These are phyloP conservation scores for Trichomycterus rosablanca DNA, from an alignment of 2,113 vertebrate species.

Conservation along the genomic window DNA sequence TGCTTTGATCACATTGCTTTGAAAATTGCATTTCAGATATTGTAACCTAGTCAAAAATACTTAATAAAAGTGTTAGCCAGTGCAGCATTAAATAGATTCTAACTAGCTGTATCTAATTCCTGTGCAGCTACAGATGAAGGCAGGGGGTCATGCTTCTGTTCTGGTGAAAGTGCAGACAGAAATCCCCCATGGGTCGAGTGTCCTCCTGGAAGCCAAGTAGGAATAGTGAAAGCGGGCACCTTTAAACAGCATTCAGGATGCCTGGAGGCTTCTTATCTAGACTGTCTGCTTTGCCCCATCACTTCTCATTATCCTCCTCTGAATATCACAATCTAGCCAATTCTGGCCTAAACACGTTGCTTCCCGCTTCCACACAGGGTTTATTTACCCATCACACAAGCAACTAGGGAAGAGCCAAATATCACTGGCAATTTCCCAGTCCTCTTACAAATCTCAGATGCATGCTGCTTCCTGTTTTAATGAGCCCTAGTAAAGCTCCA, in stretches of 20 bases:
- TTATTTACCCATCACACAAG: conserved; percentile 27
- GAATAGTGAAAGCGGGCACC: conserved; percentile 52
- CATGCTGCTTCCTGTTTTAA: background rate
- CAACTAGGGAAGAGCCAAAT: background rate
- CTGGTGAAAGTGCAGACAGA: conserved; percentile 52
- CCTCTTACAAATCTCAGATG: background rate
- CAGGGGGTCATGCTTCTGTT: conserved; percentile 51
- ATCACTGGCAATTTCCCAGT: background rate
- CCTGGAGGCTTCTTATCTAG: conserved; percentile 61
- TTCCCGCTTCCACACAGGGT: conserved; percentile 47
- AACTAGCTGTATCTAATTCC: no score
- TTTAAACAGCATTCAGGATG: conserved; percentile 57
- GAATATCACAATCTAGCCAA: conserved; percentile 62
- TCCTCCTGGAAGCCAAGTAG: conserved; percentile 33
- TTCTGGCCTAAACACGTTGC: conserved; percentile 47
- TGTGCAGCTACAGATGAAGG: conserved; percentile 58
- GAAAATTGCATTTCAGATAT: no score
- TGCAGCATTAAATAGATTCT: no score
- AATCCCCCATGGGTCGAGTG: conserved; percentile 50
- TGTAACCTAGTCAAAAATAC: no score
- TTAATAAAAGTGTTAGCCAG: no score
- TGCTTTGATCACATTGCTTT: no score
- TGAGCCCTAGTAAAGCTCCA: background rate
- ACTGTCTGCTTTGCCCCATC: conserved; percentile 55
- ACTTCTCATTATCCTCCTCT: conserved; percentile 65